Conservation (phyloP, 2,797 vertebrate genomes). For the Chelonia mydas region DNA sequence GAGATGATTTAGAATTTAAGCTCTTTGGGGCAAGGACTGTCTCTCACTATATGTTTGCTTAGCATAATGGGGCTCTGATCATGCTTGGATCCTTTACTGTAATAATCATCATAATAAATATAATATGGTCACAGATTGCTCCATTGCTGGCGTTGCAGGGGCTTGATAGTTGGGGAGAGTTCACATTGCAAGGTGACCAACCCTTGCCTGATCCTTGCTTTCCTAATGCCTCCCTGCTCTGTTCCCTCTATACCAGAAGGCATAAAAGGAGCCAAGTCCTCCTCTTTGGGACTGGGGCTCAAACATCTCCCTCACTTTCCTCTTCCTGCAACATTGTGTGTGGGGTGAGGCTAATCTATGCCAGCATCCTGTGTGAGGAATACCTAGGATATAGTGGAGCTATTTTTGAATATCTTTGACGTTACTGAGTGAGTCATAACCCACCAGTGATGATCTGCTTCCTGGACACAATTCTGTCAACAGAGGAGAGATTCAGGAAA, state of each 20-base stretch:
- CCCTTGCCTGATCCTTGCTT: background rate
- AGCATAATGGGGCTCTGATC: background rate
- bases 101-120: background rate
- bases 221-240: background rate
- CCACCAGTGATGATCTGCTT: background rate
- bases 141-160: background rate
- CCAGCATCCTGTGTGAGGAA: background rate
- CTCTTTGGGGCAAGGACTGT: background rate
- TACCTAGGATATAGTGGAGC: background rate
- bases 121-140: background rate
- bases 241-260: background rate
- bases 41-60: background rate
- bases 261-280: background rate
- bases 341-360: fast-evolving
- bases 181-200: background rate
- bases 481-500: background rate
- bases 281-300: background rate
- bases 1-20: background rate
- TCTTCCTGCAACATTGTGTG: background rate
- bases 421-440: background rate
- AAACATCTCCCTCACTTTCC: background rate
- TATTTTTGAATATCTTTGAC: background rate
- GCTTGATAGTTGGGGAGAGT: background rate
- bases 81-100: background rate
- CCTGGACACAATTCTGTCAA: background rate